These are phyloP conservation scores for Drosophila kambysellisi DNA, from an alignment of 2,888 invertebrate species.

Conservation along the genomic window DNA sequence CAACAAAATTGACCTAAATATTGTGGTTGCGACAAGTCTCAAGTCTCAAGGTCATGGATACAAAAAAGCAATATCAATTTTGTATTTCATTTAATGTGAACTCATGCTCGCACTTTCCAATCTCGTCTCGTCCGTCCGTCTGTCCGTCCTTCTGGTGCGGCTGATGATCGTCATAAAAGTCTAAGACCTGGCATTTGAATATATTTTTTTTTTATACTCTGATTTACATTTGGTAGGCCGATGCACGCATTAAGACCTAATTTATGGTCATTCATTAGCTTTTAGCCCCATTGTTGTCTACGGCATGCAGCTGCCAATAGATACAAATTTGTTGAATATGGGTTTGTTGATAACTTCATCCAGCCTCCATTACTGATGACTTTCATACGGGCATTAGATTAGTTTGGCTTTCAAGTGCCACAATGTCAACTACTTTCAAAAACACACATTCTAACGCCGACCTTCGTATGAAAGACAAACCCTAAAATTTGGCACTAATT, in stretches of 20 bases:
- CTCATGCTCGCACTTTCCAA: conserved; percentile 29
- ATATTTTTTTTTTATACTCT: conserved; percentile 20
- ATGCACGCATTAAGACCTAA: conserved; percentile 38
- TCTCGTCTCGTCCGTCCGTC: conserved; percentile 8
- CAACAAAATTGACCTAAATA: conserved; percentile 74
- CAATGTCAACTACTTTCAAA: conserved; percentile 81
- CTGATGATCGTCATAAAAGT: conserved; percentile 19
- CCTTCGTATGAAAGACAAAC: conserved; percentile 32
- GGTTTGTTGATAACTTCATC: conserved; percentile 23
- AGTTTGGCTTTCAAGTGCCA: conserved; percentile 31
- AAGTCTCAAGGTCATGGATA: conserved; percentile 46
- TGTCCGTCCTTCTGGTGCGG: conserved; percentile 15
- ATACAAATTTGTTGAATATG: conserved; percentile 7
- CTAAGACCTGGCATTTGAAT: conserved; percentile 59
- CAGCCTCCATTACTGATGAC: conserved; percentile 4
- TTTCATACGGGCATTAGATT: conserved; percentile 27
- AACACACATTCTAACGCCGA: conserved; percentile 48
- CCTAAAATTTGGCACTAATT: conserved; percentile 29
- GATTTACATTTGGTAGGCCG: conserved; percentile 65
- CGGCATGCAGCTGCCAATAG: conserved; percentile 19
- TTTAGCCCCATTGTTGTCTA: conserved; percentile 9
- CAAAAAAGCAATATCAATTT: conserved; percentile 29
- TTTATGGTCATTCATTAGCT: conserved; percentile 34
- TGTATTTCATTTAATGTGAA: conserved; percentile 32
- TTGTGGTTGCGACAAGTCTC: conserved; percentile 57